Evolutionary conservation across 2,888 invertebrate species (phyloP), one percentile per base, ranked within the genome.

Genomic region (Sarcophaga carnaria): DNA sequence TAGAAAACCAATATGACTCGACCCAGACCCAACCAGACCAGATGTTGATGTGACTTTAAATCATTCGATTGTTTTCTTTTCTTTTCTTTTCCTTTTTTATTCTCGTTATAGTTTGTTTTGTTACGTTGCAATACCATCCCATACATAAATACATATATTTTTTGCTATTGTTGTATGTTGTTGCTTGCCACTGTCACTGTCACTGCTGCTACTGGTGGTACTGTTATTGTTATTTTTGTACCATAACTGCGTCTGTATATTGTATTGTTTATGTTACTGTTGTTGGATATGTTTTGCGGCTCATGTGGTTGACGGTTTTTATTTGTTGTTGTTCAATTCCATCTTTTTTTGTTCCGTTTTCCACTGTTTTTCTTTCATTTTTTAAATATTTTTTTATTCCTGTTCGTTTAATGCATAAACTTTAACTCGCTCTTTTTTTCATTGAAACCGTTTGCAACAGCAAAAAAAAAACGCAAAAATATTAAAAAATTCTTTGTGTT

Each of bases 21-120:
- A 37, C 8, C 37, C 37, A 37, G 37, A 37, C 37, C 37, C 37
- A 17, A 66, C 27, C 54, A 76, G 74, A 71, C 78, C 85, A 85
- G 85, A 78, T 86, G 86, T 86, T 72, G 62, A 78, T 79, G 84
- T 71, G 81, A 87, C 87, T 84, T 87, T 81, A 75, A 75, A 84
- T 75, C 71, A 78, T 72, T 80, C 77, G 77, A 80, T 83, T 83
- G 60, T 80, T 75, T 60, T 80, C 80, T 70, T 8, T 14, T 37
- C 8, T 2, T 37, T 10, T 37, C 37, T 37, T 8, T 37, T 37
- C 6, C 6, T 37, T 37, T 37, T 37, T 3, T 22, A 22, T 22
- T 22, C 22, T 22, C 22, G 37, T 37, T 37, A 37, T 37, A 2
- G 8, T 22, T 62, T 62, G 20, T 62, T 14, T 25, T 17, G 17